A percentile compares a stretch with the other conserved stretches of the same genome.
These are phyloP conservation scores for Chloromyia formosa DNA, from an alignment of 2,888 invertebrate species.

Conservation along the genomic window DNA sequence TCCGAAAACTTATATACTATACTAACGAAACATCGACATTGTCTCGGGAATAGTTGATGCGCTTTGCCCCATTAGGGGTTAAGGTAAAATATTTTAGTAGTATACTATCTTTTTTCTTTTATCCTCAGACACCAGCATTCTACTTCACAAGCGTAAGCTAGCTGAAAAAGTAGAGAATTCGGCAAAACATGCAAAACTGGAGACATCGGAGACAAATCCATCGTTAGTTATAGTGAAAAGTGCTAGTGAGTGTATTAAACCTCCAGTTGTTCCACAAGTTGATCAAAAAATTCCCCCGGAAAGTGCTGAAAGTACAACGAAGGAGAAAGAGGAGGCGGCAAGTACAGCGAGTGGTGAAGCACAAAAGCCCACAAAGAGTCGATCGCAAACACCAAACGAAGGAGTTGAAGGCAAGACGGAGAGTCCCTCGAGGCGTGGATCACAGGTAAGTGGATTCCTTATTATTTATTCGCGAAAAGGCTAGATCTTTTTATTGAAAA, in stretches of 20 bases:
- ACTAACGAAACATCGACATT: too few species aligned
- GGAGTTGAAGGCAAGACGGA: conserved; percentile 26
- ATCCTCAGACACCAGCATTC: conserved; percentile 26
- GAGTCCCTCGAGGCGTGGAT: conserved; percentile 52
- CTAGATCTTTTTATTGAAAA: background rate
- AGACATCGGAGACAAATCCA: conserved; percentile 40
- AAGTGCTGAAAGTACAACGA: background rate
- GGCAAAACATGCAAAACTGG: conserved; percentile 52
- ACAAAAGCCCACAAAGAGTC: conserved; percentile 24
- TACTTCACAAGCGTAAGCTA: conserved; percentile 55
- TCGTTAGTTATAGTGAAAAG: conserved; percentile 31
- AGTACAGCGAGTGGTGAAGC: background rate
- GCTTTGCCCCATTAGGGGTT: too few species aligned
- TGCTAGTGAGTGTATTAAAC: conserved; percentile 18
- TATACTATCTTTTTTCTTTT: too few species aligned
- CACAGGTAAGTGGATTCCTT: conserved; percentile 51
- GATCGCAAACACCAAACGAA: conserved; percentile 38
- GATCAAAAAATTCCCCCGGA: background rate
- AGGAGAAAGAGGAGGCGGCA: conserved; percentile 10
- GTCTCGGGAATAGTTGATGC: too few species aligned
- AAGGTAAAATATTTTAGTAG: too few species aligned
- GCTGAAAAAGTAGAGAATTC: conserved; percentile 55
- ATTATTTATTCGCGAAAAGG: too few species aligned
- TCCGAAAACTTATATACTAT: too few species aligned
- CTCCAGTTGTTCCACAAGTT: background rate